Evolutionary conservation across 2,888 invertebrate species (phyloP).

Genomic region (Osedax frankpressi): DNA sequence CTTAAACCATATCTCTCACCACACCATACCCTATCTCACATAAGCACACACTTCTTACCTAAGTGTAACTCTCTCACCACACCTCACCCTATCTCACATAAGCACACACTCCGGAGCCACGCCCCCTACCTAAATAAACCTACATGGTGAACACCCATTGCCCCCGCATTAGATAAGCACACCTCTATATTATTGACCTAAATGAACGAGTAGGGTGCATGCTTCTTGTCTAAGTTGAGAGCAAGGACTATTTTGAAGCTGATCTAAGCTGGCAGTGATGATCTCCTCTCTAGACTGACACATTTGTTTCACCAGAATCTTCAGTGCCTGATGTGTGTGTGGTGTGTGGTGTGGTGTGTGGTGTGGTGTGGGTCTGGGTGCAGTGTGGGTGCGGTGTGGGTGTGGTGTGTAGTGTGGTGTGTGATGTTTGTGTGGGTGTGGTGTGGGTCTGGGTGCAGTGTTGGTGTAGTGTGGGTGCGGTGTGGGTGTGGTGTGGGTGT

Average conservation of each 20-base stretch:
- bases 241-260: conserved; percentile 35
- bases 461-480: too few relatives aligned
- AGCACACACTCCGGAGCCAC: too few relatives aligned
- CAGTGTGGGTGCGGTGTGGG: background rate
- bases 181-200: conserved; percentile 22
- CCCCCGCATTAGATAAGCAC: too few relatives aligned
- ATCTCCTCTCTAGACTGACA: conserved; percentile 32
- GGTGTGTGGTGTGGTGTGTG: background rate
- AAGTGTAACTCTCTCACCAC: too few relatives aligned
- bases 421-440: background rate
- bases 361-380: background rate
- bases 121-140: too few relatives aligned
- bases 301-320: conserved; percentile 39
- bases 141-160: too few relatives aligned
- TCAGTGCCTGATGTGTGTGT: conserved; percentile 31
- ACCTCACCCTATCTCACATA: too few relatives aligned
- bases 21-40: too few relatives aligned
- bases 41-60: too few relatives aligned
- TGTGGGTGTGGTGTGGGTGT: too few relatives aligned
- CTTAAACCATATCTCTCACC: too few relatives aligned
- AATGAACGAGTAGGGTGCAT: conserved; percentile 34
- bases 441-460: background rate
- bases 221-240: conserved; percentile 38
- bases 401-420: background rate
- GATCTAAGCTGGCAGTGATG: conserved; percentile 31